These are phyloP conservation scores for Myrmecobius fasciatus DNA, from an alignment of 2,113 vertebrate genomes.

Conservation along the genomic window DNA sequence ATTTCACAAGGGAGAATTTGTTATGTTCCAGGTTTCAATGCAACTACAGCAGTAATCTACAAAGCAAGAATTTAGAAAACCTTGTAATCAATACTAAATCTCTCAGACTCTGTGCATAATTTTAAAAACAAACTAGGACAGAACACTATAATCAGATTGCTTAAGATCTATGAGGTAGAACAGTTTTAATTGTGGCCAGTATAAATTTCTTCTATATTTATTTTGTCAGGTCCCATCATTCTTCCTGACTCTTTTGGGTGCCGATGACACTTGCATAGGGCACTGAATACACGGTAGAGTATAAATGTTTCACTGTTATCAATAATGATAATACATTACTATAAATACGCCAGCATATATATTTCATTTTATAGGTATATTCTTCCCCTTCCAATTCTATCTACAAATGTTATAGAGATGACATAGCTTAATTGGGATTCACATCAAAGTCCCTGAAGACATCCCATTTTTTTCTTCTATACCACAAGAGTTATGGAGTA, in stretches of 20 bases:
- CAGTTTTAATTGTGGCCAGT: not conserved
- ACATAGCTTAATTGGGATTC: too few relatives aligned
- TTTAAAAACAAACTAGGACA: not conserved
- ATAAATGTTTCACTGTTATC: not conserved
- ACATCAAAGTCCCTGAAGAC: too few relatives aligned
- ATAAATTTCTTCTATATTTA: not conserved
- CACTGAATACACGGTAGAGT: not conserved
- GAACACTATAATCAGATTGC: not conserved
- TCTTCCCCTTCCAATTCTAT: too few relatives aligned
- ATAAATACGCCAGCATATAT: too few relatives aligned
- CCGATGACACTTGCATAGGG: not conserved
- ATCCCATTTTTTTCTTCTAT: too few relatives aligned
- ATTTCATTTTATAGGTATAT: too few relatives aligned
- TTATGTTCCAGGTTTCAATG: not conserved
- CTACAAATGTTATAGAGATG: too few relatives aligned
- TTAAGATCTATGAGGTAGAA: not conserved
- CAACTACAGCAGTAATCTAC: not conserved
- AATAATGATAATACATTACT: too few relatives aligned
- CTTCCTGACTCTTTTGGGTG: not conserved
- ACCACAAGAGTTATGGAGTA: too few relatives aligned
- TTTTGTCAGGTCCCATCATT: not conserved
- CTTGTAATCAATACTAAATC: not conserved
- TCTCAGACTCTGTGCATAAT: not conserved
- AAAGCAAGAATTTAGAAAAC: not conserved
- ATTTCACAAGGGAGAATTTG: not conserved